These are phyloP conservation scores for Fissipunctia ypsillon DNA, from an alignment of 2,888 invertebrate species.

Conservation along the genomic window DNA sequence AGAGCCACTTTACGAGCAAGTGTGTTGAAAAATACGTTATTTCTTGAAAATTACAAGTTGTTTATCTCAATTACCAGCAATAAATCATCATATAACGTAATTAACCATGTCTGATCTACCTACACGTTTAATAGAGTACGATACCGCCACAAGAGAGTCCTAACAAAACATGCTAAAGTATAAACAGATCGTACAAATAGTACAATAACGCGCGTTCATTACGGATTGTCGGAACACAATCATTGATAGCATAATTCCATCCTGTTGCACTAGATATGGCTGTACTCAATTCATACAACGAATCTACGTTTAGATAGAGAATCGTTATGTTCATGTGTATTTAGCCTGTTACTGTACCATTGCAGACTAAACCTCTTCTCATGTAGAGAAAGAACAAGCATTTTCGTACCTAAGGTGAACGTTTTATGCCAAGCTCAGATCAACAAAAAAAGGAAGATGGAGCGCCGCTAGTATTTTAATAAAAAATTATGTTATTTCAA, in stretches of 20 bases:
- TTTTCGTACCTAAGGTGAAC: too few relatives aligned
- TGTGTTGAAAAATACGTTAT: background rate
- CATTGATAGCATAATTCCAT: constrained; percentile 48
- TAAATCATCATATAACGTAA: constrained; percentile 2
- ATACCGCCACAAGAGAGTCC: constrained; percentile 2
- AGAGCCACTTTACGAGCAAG: too few relatives aligned
- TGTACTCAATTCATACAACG: constrained; percentile 23
- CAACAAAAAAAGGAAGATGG: too few relatives aligned
- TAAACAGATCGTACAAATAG: constrained; percentile 22
- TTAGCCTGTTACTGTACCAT: background rate
- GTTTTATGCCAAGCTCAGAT: too few relatives aligned
- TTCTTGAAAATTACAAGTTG: background rate
- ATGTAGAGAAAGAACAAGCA: background rate
- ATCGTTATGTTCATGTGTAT: background rate
- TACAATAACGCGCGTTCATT: constrained; percentile 41
- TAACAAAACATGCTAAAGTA: background rate
- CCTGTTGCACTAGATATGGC: constrained; percentile 16
- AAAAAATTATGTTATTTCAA: too few relatives aligned
- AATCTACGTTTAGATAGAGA: background rate
- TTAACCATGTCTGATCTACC: background rate
- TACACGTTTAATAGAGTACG: constrained; percentile 3
- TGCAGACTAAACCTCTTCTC: background rate
- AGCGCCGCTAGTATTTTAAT: too few relatives aligned
- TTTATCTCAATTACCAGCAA: background rate
- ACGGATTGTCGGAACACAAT: constrained; percentile 30